Conservation (phyloP, 1,140 invertebrate genomes). For the Papilio dardanus region DNA sequence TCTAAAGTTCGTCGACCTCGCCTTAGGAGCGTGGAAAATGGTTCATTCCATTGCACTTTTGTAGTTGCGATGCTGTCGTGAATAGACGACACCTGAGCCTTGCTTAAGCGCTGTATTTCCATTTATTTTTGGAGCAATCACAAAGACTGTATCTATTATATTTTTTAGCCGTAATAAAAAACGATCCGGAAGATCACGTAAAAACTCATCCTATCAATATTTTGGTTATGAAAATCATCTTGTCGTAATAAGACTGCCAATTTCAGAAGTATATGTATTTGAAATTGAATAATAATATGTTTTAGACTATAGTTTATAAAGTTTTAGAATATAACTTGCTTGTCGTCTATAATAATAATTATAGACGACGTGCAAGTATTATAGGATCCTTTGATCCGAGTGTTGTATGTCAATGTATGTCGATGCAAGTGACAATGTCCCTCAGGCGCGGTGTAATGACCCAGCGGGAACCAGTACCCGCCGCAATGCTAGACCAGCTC, state of each 20-base stretch:
- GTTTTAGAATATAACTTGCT: too few species aligned
- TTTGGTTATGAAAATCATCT: conserved; percentile 18
- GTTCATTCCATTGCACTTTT: conserved; percentile 29
- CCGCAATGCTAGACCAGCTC: conserved; percentile 34
- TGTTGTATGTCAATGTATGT: background rate
- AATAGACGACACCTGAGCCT: background rate
- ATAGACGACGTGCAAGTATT: background rate
- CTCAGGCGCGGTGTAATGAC: conserved; percentile 34
- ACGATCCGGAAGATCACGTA: background rate
- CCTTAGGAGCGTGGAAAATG: conserved; percentile 12
- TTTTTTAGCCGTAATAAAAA: background rate
- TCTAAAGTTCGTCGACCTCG: conserved; percentile 18
- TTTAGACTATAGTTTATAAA: too few species aligned
- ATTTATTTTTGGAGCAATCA: conserved; percentile 20
- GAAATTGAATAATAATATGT: background rate
- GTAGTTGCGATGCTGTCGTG: conserved; percentile 2
- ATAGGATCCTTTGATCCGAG: conserved; percentile 8
- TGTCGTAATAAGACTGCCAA: conserved; percentile 21
- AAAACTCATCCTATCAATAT: conserved; percentile 35
- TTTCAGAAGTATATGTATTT: background rate
- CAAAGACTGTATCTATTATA: conserved; percentile 17
- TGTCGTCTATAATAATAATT: too few species aligned
- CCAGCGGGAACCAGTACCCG: conserved; percentile 32
- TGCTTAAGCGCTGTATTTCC: background rate
- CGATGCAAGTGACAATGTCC: conserved; percentile 35